Conservation (phyloP, 2,113 vertebrate genomes). For the Gulo gulo region DNA sequence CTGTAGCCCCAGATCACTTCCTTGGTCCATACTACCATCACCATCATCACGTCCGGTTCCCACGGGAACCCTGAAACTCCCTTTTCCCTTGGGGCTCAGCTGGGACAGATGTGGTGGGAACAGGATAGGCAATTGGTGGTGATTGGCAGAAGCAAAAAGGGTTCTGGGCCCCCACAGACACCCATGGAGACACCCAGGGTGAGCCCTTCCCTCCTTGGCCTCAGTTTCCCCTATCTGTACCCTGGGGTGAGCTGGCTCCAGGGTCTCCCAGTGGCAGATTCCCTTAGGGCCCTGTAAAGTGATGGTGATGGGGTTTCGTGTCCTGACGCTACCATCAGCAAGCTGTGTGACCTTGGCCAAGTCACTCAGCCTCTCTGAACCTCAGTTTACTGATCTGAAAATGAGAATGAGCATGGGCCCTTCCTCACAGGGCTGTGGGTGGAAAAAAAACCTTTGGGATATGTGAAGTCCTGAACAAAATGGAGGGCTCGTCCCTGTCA, state of each 20-base stretch:
- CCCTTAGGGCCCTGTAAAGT: neutral
- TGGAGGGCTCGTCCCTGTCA: neutral
- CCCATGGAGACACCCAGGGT: neutral
- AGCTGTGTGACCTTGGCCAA: neutral
- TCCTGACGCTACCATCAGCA: neutral
- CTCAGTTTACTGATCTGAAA: neutral
- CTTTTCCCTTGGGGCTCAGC: neutral
- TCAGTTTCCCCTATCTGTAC: neutral
- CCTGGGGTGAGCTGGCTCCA: neutral
- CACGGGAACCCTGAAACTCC: neutral
- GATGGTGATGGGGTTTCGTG: neutral
- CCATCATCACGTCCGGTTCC: neutral
- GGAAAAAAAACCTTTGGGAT: neutral
- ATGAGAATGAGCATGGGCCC: neutral
- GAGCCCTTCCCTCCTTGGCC: neutral
- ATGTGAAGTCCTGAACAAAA: neutral
- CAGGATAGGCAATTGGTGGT: neutral
- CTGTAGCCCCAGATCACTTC: neutral
- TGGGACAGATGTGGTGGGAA: neutral
- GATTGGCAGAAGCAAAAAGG: accelerated
- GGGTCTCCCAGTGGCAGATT: neutral
- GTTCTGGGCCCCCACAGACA: neutral
- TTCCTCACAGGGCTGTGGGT: neutral
- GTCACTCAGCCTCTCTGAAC: neutral
- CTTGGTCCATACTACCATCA: neutral